phyloP scores from a whole-genome alignment of 2,797 vertebrate genomes.

The Micromesistius poutassou region DNA sequence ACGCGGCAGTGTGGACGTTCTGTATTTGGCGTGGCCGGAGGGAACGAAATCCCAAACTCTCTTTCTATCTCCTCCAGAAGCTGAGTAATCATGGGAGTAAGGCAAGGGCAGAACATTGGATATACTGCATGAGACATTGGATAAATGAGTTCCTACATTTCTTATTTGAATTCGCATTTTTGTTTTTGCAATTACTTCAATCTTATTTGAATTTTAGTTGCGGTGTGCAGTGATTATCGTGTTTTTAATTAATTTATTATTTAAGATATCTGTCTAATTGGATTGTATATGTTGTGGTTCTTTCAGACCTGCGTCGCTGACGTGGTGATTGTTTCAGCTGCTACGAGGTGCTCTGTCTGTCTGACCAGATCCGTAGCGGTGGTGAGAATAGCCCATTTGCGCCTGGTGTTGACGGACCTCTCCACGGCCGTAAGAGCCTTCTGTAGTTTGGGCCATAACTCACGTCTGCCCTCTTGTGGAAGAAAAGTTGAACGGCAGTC shows the following conservation, averaged over 20 bases:
- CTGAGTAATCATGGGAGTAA: no score
- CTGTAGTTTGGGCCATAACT: constrained; percentile 79
- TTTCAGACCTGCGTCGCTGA: constrained; percentile 68
- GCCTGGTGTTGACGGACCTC: constrained; percentile 72
- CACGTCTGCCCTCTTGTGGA: constrained; percentile 50
- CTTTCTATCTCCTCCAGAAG: constrained; percentile 72
- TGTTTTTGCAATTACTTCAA: not conserved
- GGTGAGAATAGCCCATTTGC: constrained; percentile 49
- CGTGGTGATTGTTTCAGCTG: constrained; percentile 60
- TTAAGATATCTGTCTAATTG: not conserved
- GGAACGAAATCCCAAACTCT: constrained; percentile 60
- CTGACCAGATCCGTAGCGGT: constrained; percentile 52
- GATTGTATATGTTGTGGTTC: not conserved
- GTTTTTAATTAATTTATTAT: not conserved
- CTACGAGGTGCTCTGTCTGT: constrained; percentile 57
- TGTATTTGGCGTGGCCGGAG: constrained; percentile 39
- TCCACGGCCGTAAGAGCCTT: constrained; percentile 82
- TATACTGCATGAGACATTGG: not conserved
- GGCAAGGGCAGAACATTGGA: not conserved
- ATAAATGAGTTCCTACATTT: not conserved
- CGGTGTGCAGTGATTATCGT: not conserved
- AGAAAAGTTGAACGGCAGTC: not conserved
- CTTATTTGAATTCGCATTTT: not conserved
- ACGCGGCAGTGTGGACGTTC: constrained; percentile 53
- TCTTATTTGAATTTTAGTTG: no score